Conservation (phyloP, 2,797 vertebrate species). For the Characodon lateralis region DNA sequence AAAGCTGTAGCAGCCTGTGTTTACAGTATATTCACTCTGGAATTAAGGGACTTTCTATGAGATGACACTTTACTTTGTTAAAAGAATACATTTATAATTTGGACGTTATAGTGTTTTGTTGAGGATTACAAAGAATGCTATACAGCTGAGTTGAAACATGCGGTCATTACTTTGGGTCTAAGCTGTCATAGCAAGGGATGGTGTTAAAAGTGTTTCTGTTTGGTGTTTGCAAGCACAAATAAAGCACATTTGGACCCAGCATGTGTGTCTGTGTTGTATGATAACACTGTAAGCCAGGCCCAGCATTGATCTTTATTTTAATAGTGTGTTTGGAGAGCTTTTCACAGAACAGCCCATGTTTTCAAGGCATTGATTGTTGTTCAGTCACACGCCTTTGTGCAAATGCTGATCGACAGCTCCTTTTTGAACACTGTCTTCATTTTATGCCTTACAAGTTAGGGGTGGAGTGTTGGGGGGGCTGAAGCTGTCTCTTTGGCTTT, state of each 20-base stretch:
- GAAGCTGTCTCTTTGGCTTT: slow-evolving; percentile 26
- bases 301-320: slow-evolving; percentile 63
- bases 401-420: slow-evolving; percentile 70
- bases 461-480: slow-evolving; percentile 8
- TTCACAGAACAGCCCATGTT: slow-evolving; percentile 49
- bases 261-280: slow-evolving; percentile 49
- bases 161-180: slow-evolving; percentile 38
- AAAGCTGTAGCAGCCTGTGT: slow-evolving; percentile 10
- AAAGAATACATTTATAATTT: slow-evolving; percentile 16
- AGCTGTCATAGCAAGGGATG: slow-evolving; percentile 33
- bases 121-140: slow-evolving; percentile 23
- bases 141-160: slow-evolving; percentile 4
- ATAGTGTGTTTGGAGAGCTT: slow-evolving; percentile 59
- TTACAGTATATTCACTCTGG: slow-evolving; percentile 12
- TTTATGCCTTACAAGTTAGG: slow-evolving; percentile 45
- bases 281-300: slow-evolving; percentile 55
- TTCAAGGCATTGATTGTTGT: slow-evolving; percentile 59
- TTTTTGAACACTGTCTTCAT: slow-evolving; percentile 50
- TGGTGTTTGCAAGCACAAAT: slow-evolving; percentile 35
- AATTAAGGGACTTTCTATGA: slow-evolving; percentile 15
- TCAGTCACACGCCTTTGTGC: slow-evolving; percentile 39
- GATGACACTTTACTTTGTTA: neutral
- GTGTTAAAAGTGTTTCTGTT: slow-evolving; percentile 46
- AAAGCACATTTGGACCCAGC: slow-evolving; percentile 8
- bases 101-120: slow-evolving; percentile 23